Evolutionary conservation across 2,888 invertebrate genomes (phyloP).

Genomic region (Philopedon plagiatum): DNA sequence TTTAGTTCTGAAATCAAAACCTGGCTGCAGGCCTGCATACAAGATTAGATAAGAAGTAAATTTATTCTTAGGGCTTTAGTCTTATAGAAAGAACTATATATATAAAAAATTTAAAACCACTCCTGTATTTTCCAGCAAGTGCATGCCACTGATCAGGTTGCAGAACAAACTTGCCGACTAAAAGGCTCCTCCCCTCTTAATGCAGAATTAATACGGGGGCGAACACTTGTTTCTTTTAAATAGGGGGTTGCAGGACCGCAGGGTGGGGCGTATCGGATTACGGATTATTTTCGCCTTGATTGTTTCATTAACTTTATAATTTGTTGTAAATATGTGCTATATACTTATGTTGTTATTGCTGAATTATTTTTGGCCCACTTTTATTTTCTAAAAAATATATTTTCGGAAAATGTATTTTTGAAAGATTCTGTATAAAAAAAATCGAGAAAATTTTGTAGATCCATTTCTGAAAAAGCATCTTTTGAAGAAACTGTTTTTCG

Average conservation of each 20-base stretch:
- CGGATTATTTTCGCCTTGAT: slow-evolving; percentile 55
- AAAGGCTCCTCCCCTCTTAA: slow-evolving; percentile 66
- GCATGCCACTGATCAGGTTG: slow-evolving; percentile 64
- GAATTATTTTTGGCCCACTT: too few species aligned
- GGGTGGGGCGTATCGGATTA: slow-evolving; percentile 53
- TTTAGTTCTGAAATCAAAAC: too few species aligned
- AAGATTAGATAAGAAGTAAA: too few species aligned
- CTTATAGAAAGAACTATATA: too few species aligned
- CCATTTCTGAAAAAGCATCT: too few species aligned
- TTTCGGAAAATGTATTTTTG: too few species aligned
- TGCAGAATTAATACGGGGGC: slow-evolving; percentile 62
- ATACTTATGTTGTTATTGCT: background rate
- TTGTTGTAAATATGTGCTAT: background rate
- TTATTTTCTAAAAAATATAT: too few species aligned
- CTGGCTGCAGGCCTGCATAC: too few species aligned
- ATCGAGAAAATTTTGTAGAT: too few species aligned
- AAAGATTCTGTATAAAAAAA: too few species aligned
- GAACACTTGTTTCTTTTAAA: slow-evolving; percentile 60
- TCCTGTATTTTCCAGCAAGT: slow-evolving; percentile 54
- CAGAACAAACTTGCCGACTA: slow-evolving; percentile 62
- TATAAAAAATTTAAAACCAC: background rate
- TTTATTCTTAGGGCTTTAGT: too few species aligned
- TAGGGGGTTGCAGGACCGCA: slow-evolving; percentile 54
- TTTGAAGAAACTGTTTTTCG: too few species aligned
- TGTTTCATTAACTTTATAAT: slow-evolving; percentile 51